These are phyloP conservation scores for Brachirus orientalis DNA, from an alignment of 2,113 vertebrate genomes.

Conservation along the genomic window DNA sequence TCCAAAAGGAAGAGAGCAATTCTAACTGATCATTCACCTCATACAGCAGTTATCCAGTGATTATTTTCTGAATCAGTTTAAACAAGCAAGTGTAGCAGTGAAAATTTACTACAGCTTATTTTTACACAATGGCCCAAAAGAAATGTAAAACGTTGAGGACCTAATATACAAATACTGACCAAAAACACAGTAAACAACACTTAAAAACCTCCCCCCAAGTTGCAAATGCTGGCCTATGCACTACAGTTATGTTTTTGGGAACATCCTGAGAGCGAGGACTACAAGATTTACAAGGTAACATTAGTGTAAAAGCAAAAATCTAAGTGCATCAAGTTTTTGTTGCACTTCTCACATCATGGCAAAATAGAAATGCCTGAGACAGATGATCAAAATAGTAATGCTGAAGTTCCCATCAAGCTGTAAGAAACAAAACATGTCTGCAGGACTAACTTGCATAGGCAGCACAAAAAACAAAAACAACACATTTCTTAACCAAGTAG, in stretches of 20 bases:
- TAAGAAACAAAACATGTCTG: slow-evolving; percentile 66
- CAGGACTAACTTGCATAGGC: slow-evolving; percentile 89
- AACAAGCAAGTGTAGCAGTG: slow-evolving; percentile 30
- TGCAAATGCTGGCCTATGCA: slow-evolving; percentile 36
- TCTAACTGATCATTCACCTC: slow-evolving; percentile 43
- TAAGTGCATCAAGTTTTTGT: slow-evolving; percentile 31
- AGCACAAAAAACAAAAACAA: slow-evolving; percentile 69
- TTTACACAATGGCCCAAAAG: slow-evolving; percentile 42
- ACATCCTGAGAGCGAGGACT: slow-evolving; percentile 70
- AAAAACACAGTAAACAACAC: slow-evolving; percentile 39
- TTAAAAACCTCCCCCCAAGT: slow-evolving; percentile 28
- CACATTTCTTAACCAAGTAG: slow-evolving; percentile 75
- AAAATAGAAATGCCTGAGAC: slow-evolving; percentile 4
- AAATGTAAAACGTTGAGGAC: slow-evolving; percentile 34
- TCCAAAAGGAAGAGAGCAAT: slow-evolving; percentile 38
- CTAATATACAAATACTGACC: slow-evolving; percentile 50
- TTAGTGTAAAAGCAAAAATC: slow-evolving; percentile 11
- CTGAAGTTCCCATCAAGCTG: slow-evolving; percentile 79
- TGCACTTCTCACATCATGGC: neutral
- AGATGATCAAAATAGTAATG: slow-evolving; percentile 7
- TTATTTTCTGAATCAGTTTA: slow-evolving; percentile 41
- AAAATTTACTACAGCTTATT: slow-evolving; percentile 29
- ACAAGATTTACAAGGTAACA: slow-evolving; percentile 8
- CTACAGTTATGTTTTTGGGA: slow-evolving; percentile 52
- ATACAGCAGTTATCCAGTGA: slow-evolving; percentile 68